These are phyloP conservation scores for Villa cingulata DNA, from an alignment of 2,888 invertebrate genomes.

Conservation along the genomic window DNA sequence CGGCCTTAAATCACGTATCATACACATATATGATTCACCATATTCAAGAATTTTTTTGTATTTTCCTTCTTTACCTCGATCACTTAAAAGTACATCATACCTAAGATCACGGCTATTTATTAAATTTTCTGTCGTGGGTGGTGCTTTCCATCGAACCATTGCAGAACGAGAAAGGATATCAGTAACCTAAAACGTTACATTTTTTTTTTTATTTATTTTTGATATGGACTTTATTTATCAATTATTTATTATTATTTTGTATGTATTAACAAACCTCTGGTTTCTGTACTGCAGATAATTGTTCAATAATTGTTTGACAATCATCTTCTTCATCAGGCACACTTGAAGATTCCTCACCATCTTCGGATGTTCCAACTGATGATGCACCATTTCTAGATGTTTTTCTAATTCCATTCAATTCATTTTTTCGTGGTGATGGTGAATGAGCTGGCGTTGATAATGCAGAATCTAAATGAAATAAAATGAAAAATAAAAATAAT, in stretches of 20 bases:
- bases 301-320: constrained; percentile 52
- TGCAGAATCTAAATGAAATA: constrained; percentile 22
- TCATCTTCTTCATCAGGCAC: constrained; percentile 61
- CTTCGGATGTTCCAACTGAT: constrained; percentile 57
- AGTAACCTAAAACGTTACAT: constrained; percentile 61
- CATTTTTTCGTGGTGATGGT: constrained; percentile 54
- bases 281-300: constrained; percentile 58
- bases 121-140: constrained; percentile 22
- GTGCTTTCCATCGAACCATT: constrained; percentile 69
- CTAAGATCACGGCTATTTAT: constrained; percentile 39
- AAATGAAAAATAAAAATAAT: neutral
- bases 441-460: constrained; percentile 44
- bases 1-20: constrained; percentile 72
- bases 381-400: constrained; percentile 37
- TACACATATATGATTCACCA: constrained; percentile 60
- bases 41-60: constrained; percentile 68
- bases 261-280: constrained; percentile 44
- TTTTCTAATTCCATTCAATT: constrained; percentile 40
- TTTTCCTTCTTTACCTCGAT: constrained; percentile 62
- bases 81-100: constrained; percentile 70
- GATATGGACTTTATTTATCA: too few relatives aligned
- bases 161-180: constrained; percentile 75
- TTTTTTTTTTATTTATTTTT: too few relatives aligned
- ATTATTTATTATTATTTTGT: too few relatives aligned
- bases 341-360: constrained; percentile 62